Base-by-base conservation (phyloP, 64 coral and sea anemone species). In the Dendrophyllia cribrosa region DNA sequence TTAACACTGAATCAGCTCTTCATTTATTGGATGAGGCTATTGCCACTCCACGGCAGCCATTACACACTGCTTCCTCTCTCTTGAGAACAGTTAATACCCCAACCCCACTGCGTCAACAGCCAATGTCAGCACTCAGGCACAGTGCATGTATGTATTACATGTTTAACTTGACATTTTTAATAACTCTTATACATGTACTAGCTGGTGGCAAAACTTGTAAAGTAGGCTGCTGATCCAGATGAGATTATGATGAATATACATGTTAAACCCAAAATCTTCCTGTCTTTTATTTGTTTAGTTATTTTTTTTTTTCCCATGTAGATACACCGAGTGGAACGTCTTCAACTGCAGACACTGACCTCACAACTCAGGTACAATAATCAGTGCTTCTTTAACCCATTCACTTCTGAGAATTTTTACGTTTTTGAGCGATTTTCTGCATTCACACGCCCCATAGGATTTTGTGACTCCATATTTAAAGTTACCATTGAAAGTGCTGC, bases 251-350 rank as follows among this genome's bases (percentile, higher is more conserved):
- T 34, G 0, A 34, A 34, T 34, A 34, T 34, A 34, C 34, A 34
- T 34, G 34, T 34, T 34, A 34, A 34, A 34, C 34, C 15, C 86
- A 51, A 17, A 4, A 56, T 9, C 49, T 55, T 19, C 74, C 8
- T 55, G 25, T 77, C 15, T 45, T 14, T 47, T 9, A 66, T 17
- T 0, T 60, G 5, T 13, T 23, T 4, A 72, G 47, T 73, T 3
- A 7, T 58, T 17, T 13, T 51, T 0, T 88, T 25, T 87, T 56
- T 64, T 93, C 3, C 46, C 52, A 78, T 59, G 0, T 88, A 96
- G 95, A 96, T 73, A 93, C 95, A 23, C 95, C 90, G 60, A 96
- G 95, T 93, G 95, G 95, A 70, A 70, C 82, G 44, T 96, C 95
- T 19, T 96, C 95, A 83, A 17, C 93, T 89, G 95, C 90, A 58